Base-by-base conservation (phyloP, 2,797 vertebrate genomes). In the Acipenser ruthenus region DNA sequence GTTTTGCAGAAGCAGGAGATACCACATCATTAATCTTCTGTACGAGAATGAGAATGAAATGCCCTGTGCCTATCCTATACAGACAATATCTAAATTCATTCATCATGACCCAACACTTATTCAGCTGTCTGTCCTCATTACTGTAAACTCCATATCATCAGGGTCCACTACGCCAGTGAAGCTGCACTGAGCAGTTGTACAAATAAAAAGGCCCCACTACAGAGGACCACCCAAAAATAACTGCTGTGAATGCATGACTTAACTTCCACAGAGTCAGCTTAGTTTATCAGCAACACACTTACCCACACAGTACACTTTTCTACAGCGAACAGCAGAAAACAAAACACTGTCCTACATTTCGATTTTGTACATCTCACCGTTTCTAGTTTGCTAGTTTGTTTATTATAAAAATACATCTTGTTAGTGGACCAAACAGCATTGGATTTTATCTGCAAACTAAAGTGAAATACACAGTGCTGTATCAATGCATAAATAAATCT, bases 81-180 rank as follows among this genome's bases (percentile, higher is more conserved):
- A 67, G 69, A 67, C 64, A 70, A 67, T 51, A 65, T 68, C 65
- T 64, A 53, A 67, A 70, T 53, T 51, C 61, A 64, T 62, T 50
- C 37, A 67, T 67, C 62, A 60, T 18, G 63, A 47, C 13, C 65
- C 23, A 50, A 63, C 63, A 67, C 56, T 59, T 49, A 63, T 50
- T 65, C 66, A 67, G 66, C 66, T 68, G 63, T 68, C 62, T 68
- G 66, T 66, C 69, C 66, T 49, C 59, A 62, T 68, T 65, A 71
- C 59, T 64, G 18, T 51, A 61, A 50, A 52, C 66, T 71, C n/a
- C 8, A 52, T 63, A 65, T 23, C 64, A 65, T 47, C 58, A 53
- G 50, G 50, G 23, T 53, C 58, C 51, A 53, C 8, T 47, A 62
- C 15, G 23, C 60, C 49, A 68, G 63, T 62, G 13, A 18, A 37